A percentile compares a stretch with the other conserved stretches of the same genome.
These are phyloP conservation scores for Gymnopithys bicolor DNA, from an alignment of 2,797 vertebrate species.

Conservation along the genomic window DNA sequence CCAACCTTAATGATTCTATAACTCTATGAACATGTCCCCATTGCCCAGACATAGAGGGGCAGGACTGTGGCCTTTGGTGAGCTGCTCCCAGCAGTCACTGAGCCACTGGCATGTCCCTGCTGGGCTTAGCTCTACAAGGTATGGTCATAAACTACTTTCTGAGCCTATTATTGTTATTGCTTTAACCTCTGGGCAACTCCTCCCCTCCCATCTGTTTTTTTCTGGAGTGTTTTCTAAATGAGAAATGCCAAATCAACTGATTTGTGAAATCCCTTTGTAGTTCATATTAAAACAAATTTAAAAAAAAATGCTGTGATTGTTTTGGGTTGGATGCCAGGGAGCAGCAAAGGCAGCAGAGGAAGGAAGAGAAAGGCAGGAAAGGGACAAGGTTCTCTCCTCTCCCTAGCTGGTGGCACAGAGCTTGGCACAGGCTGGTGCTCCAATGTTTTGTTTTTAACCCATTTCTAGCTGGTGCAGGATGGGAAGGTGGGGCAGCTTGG, in stretches of 20 bases:
- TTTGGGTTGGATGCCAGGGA: background rate
- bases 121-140: background rate
- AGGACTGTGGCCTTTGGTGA: background rate
- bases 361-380: background rate
- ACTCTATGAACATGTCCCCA: fast-evolving
- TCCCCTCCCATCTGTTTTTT: background rate
- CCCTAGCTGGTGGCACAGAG: background rate
- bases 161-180: background rate
- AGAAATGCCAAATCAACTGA: background rate
- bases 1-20: background rate
- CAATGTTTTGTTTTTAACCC: background rate
- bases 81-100: background rate
- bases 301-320: background rate
- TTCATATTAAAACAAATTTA: background rate
- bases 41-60: fast-evolving
- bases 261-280: background rate
- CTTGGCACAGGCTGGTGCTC: background rate
- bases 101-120: background rate
- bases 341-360: background rate
- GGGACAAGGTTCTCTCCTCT: fast-evolving
- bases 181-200: background rate
- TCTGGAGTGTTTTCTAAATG: background rate
- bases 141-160: background rate
- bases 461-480: background rate
- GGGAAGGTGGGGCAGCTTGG: background rate